These are phyloP conservation scores for Vanacampus margaritifer DNA, from an alignment of 2,113 vertebrate genomes.

Conservation along the genomic window DNA sequence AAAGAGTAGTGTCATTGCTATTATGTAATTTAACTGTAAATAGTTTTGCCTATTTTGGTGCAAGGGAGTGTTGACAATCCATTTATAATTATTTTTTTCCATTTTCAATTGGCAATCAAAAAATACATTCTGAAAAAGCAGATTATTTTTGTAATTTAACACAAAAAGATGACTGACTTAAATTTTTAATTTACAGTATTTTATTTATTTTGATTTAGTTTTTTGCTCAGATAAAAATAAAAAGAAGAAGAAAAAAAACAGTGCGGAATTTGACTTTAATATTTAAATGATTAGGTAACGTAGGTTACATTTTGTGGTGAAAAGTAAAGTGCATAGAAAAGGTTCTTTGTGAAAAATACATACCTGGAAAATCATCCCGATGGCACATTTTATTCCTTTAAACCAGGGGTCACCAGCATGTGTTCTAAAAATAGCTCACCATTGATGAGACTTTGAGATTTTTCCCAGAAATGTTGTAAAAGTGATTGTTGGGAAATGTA, in stretches of 20 bases:
- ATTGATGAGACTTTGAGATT: not conserved
- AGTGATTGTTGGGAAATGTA: not conserved
- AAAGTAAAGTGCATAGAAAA: not conserved
- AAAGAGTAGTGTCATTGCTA: slow-evolving; percentile 9
- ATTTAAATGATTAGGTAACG: not conserved
- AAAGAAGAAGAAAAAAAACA: not conserved
- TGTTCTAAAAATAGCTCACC: not conserved
- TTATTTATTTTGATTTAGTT: not conserved
- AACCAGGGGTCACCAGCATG: not conserved
- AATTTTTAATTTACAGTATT: too few relatives aligned
- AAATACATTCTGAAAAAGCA: too few relatives aligned
- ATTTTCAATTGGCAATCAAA: not conserved
- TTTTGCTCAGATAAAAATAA: not conserved
- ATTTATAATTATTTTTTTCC: not conserved
- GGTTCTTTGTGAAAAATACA: not conserved
- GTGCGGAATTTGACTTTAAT: not conserved
- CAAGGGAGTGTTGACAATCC: not conserved
- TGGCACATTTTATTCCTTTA: not conserved
- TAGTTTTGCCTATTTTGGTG: not conserved
- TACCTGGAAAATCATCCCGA: not conserved
- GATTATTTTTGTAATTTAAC: not conserved
- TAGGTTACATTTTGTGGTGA: not conserved
- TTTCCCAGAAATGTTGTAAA: not conserved
- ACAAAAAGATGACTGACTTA: not conserved
- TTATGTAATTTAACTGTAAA: not conserved